Evolutionary conservation across 2,888 invertebrate species (phyloP), one percentile per base, ranked within the genome.

Genomic region (Marronus borbonicus): DNA sequence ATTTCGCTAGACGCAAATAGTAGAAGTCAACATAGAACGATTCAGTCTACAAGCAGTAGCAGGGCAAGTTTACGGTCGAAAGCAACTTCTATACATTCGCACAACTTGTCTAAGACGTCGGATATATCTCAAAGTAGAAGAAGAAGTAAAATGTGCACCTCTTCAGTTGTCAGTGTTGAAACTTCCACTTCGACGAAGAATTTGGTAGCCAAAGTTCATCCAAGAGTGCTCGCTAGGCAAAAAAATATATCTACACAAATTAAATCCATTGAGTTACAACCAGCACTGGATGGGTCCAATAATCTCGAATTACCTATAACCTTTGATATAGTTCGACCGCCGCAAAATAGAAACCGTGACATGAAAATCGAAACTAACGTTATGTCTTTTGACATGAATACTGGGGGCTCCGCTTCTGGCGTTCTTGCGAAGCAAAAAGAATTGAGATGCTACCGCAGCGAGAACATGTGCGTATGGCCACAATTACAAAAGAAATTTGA

Each of bases 361-460:
- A 76, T 79, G 49, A 76, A 77, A 31, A 66, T 79, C 3, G 79
- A 79, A 14, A 74, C 55, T 24, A 76, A 76, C 17, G 79, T 79
- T 17, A 55, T 79, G 39, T 65, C 77, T 14, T 75, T 72, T 24
- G 68, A 70, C 24, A 79, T 74, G 49, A 66, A 68, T 7, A 60
- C 79, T 2, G 39, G 17, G 0, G 52, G 49, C 17, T n/a, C 36
- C n/a, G n/a, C 24, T 20, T 52, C 65, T 20, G 62, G 70, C 12
- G 52, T 66, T 52, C 24, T 4, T 0, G 74, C 60, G 3, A 75
- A 66, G 12, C 58, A 28, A 0, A 64, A 66, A 2, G 44, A 20
- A 28, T 39, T 65, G 14, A 50, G 36, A 36, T 74, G 60, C 60
- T 78, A 65, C 44, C 70, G 72, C 17, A 74, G 65, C 20, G 72